Conservation (phyloP, 35 echinoderm and acorn worm species). For the Apostichopus japonicus region DNA sequence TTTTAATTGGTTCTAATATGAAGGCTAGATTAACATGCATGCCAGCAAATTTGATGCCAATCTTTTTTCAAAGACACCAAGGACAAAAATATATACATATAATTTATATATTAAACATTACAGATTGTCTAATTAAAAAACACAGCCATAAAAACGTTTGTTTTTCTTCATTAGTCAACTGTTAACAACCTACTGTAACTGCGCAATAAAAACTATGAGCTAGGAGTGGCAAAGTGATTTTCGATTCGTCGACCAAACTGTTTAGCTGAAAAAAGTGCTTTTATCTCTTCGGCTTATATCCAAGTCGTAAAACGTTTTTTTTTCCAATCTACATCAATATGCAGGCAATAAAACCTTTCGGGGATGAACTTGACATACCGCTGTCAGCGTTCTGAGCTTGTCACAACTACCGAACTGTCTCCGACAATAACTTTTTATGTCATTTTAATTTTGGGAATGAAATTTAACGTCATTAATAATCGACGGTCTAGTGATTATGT, state of each 20-base stretch:
- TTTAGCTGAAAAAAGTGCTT: not conserved
- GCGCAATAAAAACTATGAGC: not conserved
- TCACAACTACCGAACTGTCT: no score
- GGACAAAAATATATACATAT: no score
- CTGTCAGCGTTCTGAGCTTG: no score
- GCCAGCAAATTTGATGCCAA: not conserved
- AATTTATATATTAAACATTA: no score
- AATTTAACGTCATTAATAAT: no score
- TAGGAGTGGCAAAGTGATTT: not conserved
- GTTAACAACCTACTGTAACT: not conserved
- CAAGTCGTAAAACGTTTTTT: not conserved
- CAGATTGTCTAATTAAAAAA: no score
- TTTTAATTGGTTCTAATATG: no score
- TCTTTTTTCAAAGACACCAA: not conserved
- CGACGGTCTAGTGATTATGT: no score
- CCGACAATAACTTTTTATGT: no score
- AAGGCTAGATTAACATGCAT: not conserved
- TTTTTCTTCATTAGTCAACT: no score
- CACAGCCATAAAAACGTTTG: no score
- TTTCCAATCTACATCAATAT: not conserved
- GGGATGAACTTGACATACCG: not conserved
- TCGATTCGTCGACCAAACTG: not conserved
- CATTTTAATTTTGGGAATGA: no score
- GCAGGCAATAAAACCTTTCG: not conserved
- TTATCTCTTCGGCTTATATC: not conserved